Base-by-base conservation (phyloP, 2,797 vertebrate genomes). In the Phrynocephalus forsythii region DNA sequence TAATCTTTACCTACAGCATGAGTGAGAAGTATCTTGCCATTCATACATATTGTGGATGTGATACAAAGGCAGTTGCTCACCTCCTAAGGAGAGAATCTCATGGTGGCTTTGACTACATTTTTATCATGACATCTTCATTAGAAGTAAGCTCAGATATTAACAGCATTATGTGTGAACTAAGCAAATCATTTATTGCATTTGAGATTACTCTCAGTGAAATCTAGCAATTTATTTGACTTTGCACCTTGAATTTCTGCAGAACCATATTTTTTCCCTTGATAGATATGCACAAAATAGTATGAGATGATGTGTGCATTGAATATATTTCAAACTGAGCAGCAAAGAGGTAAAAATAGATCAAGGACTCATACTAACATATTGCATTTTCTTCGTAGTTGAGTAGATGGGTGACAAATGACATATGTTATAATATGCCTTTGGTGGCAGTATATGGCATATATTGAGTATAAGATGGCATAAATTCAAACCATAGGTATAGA, bases 171-270 rank as follows among this genome's bases (percentile, higher is more conserved):
- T 83, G 33, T 83, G 30, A 87, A 52, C 80, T 68, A 79, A 79
- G 76, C 76, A 84, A 84, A 79, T 50, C 66, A 84, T 73, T n/a
- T 50, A 50, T 66, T 73, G 28, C 60, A 87, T 1, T 82, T 92
- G 78, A 85, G 93, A 89, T 90, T 89, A 73, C 75, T 92, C 24
- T 18, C 84, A 90, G 76, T 92, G 76, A 91, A 93, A 90, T 82
- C 88, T 90, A 87, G 79, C 69, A 69, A n/a, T 85, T 91, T 81
- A 1, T 71, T 86, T 93, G 63, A 0, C 0, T 0, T 92, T 68
- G 13, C 50, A 68, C 84, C 89, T 90, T 89, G 66, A 90, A 86
- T 85, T 82, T 91, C 83, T 48, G 85, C 78, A 90, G 92, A 88
- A 90, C n/a, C 88, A 68, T 85, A 56, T 48, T n/a, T 68, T 24